These are phyloP conservation scores for Pandion haliaetus DNA, from an alignment of 2,113 vertebrate species.

Conservation along the genomic window DNA sequence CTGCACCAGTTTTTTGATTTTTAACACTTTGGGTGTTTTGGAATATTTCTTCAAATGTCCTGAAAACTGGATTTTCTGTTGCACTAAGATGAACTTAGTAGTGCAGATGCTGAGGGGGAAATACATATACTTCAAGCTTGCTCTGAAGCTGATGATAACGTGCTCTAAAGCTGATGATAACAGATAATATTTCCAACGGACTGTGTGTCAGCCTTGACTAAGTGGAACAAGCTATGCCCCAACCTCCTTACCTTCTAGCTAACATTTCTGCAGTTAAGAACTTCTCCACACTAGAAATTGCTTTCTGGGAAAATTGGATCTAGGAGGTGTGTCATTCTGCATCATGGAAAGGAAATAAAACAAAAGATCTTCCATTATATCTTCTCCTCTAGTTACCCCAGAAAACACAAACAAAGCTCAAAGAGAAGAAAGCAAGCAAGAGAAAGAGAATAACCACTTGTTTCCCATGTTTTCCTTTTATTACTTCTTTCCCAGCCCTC, in stretches of 20 bases:
- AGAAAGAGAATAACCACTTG: fast-evolving
- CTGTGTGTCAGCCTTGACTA: not conserved
- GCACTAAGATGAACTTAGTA: not conserved
- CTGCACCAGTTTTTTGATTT: not conserved
- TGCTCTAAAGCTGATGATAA: not conserved
- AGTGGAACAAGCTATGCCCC: not conserved
- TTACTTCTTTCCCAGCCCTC: not conserved
- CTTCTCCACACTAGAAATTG: not conserved
- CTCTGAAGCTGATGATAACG: not conserved
- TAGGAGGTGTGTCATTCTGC: not conserved
- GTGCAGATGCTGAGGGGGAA: not conserved
- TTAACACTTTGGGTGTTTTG: not conserved
- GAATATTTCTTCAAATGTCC: not conserved
- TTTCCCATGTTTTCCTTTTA: not conserved
- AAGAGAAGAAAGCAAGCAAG: not conserved
- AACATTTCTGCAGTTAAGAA: not conserved
- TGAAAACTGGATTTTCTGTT: not conserved
- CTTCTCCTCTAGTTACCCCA: not conserved
- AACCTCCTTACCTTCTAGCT: not conserved
- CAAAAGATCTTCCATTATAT: not conserved
- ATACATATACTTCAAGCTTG: not conserved
- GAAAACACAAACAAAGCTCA: not conserved
- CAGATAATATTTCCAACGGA: not conserved
- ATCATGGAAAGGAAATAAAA: not conserved
- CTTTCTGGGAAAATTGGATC: not conserved